These are phyloP conservation scores for Drosophila willistoni DNA, from an alignment of 1,140 invertebrate genomes.

Conservation along the genomic window DNA sequence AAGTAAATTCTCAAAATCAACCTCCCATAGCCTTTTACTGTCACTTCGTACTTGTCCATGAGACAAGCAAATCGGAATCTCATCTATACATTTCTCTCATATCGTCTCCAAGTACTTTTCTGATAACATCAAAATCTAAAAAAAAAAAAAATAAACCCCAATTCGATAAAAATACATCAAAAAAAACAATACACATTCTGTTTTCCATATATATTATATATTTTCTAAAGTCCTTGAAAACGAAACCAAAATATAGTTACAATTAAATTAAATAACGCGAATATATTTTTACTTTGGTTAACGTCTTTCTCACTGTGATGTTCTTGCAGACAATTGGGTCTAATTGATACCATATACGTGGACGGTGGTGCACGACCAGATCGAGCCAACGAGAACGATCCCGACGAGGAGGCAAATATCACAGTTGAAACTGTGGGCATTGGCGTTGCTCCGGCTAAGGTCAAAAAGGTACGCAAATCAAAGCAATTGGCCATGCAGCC, in stretches of 20 bases:
- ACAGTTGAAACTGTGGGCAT: conserved; percentile 33
- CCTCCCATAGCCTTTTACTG: too few relatives aligned
- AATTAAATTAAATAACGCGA: not conserved
- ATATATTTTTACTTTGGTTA: conserved; percentile 7
- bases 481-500: conserved; percentile 73
- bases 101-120: not conserved
- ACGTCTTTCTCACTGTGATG: not conserved
- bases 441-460: conserved; percentile 29
- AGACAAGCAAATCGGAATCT: too few relatives aligned
- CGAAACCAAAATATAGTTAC: too few relatives aligned
- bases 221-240: conserved; percentile 26
- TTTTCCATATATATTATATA: conserved; percentile 41
- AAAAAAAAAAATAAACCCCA: not conserved
- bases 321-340: conserved; percentile 77
- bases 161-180: not conserved
- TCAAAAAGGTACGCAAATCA: conserved; percentile 60
- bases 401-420: conserved; percentile 55
- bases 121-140: not conserved
- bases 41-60: too few relatives aligned
- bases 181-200: conserved; percentile 6
- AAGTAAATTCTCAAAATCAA: too few relatives aligned
- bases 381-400: conserved; percentile 59
- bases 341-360: conserved; percentile 82
- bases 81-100: too few relatives aligned
- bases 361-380: conserved; percentile 63